phyloP scores from a whole-genome alignment of 2,113 vertebrate species.

The Catharus bicknelli region DNA sequence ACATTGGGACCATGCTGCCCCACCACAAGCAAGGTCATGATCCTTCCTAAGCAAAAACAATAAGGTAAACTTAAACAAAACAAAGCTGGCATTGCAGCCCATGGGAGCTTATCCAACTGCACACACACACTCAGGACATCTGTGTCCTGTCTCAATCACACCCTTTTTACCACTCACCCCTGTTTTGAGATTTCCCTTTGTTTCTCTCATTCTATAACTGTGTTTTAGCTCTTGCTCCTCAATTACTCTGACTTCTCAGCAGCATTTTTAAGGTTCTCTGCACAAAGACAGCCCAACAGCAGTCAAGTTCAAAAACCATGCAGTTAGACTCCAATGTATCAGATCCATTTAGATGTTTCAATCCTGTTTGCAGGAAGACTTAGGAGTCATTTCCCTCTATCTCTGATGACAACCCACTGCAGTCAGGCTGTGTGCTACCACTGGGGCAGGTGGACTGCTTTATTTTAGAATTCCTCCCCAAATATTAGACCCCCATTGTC shows the following conservation, averaged over 20 bases:
- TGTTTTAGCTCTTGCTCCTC: not conserved
- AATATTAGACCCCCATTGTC: not conserved
- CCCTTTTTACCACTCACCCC: not conserved
- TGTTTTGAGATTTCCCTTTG: not conserved
- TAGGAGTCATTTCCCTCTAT: not conserved
- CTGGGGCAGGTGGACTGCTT: not conserved
- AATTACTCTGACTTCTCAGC: not conserved
- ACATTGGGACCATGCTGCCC: not conserved
- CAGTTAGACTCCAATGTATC: not conserved
- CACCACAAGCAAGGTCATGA: not conserved
- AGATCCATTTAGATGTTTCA: not conserved
- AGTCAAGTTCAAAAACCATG: not conserved
- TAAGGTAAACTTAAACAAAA: not conserved
- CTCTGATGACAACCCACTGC: not conserved
- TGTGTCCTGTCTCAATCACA: not conserved
- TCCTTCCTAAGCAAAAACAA: not conserved
- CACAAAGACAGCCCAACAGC: not conserved
- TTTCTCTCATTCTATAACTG: not conserved
- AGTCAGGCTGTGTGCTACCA: not conserved
- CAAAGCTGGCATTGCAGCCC: not conserved
- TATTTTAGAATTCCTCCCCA: not conserved
- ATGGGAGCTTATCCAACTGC: not conserved
- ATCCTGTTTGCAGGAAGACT: not conserved
- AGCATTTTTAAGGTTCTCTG: not conserved
- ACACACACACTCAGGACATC: accelerated